phyloP scores from a whole-genome alignment of 2,113 vertebrate genomes.

The Elachura formosa region DNA sequence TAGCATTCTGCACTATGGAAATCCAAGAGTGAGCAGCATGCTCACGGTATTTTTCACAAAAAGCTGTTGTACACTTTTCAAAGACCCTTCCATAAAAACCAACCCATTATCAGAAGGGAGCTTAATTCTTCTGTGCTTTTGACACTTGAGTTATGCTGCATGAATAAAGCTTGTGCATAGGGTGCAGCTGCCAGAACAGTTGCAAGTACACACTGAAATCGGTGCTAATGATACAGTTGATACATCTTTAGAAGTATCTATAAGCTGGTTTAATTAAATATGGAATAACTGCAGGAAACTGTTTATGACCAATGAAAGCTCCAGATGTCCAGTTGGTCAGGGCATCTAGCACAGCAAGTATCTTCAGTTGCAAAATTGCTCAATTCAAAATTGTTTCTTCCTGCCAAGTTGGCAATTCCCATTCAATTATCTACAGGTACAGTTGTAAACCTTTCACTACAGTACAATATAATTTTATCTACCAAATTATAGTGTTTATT shows the following conservation, averaged over 20 bases:
- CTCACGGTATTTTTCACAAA: neutral
- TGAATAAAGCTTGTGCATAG: neutral
- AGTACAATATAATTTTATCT: neutral
- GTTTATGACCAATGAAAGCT: neutral
- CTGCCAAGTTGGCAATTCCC: neutral
- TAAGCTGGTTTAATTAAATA: neutral
- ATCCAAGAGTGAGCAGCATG: neutral
- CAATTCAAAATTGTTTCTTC: neutral
- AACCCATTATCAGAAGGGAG: neutral
- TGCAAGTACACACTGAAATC: neutral
- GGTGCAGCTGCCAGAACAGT: neutral
- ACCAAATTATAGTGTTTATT: neutral
- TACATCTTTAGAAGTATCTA: neutral
- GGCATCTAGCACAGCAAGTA: neutral
- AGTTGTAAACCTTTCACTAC: neutral
- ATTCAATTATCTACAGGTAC: neutral
- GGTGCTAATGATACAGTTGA: neutral
- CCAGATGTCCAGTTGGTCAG: neutral
- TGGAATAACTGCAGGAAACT: constrained; percentile 5
- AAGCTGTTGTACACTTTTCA: neutral
- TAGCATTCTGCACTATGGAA: neutral
- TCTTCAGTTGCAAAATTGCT: neutral
- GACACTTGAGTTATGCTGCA: neutral
- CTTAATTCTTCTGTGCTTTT: neutral
- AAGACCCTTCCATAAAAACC: neutral